Evolutionary conservation across 2,113 vertebrate genomes (phyloP).

Genomic region (Tretioscincus oriximinensis): DNA sequence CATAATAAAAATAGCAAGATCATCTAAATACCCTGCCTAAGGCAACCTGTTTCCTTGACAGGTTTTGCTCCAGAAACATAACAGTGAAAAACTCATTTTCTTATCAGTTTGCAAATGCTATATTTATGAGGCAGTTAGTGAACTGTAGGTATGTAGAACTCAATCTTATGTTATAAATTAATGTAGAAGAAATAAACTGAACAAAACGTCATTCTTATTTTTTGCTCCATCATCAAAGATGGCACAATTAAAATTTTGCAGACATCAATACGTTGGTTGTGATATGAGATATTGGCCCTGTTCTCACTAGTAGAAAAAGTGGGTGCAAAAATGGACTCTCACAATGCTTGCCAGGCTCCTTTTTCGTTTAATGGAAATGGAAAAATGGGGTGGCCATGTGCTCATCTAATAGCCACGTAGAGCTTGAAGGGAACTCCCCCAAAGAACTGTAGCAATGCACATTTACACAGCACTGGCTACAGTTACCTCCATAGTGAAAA

Average conservation of each 20-base stretch:
- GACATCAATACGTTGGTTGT: background rate
- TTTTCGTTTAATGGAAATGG: too few species aligned
- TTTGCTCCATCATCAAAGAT: background rate
- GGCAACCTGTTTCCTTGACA: conserved; percentile 43
- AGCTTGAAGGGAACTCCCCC: too few species aligned
- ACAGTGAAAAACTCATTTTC: conserved; percentile 33
- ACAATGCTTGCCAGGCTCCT: too few species aligned
- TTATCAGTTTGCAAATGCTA: background rate
- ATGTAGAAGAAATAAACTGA: background rate
- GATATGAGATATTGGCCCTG: background rate
- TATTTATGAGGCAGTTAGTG: background rate
- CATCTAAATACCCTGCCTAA: conserved; percentile 39
- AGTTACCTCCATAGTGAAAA: too few species aligned
- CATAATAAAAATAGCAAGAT: conserved; percentile 16
- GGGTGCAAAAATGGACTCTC: too few species aligned
- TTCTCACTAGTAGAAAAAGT: too few species aligned
- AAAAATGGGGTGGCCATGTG: too few species aligned
- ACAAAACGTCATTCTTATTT: background rate
- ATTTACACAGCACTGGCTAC: too few species aligned
- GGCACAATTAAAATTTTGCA: background rate
- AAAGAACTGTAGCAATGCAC: too few species aligned
- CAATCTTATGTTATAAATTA: conserved; percentile 6
- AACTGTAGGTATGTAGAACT: background rate
- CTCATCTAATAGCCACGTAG: too few species aligned
- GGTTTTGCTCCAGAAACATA: background rate